These are phyloP conservation scores for Heliothis peltigera DNA, from an alignment of 2,888 invertebrate genomes.

Conservation along the genomic window DNA sequence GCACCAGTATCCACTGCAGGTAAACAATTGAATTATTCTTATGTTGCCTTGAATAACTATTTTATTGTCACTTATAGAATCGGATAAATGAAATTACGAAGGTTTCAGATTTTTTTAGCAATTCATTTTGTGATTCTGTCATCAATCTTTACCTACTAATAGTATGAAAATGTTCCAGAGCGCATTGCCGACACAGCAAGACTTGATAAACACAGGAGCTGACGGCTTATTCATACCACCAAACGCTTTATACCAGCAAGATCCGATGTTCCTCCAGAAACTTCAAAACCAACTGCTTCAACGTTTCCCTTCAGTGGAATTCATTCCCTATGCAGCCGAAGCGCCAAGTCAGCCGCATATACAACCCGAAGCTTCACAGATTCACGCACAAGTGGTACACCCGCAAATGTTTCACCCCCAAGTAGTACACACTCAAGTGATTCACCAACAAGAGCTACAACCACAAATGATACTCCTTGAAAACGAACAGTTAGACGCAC, in stretches of 20 bases:
- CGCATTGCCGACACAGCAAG: constrained; percentile 76
- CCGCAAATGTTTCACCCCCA: constrained; percentile 61
- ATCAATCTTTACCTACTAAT: too few species aligned
- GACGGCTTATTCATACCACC: constrained; percentile 82
- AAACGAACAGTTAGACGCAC: constrained; percentile 75
- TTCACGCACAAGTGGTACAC: constrained; percentile 68
- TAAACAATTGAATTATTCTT: constrained; percentile 39
- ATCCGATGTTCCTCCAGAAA: constrained; percentile 85
- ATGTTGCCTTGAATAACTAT: neutral
- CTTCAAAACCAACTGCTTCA: constrained; percentile 82
- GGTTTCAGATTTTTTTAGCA: too few species aligned
- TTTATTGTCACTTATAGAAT: neutral
- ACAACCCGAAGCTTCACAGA: constrained; percentile 58
- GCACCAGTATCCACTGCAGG: constrained; percentile 75
- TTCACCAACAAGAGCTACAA: constrained; percentile 58
- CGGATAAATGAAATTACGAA: too few species aligned
- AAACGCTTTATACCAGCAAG: constrained; percentile 87
- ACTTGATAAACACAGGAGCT: constrained; percentile 76
- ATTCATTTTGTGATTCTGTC: too few species aligned
- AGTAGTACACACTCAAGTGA: constrained; percentile 47
- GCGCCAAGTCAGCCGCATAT: constrained; percentile 60
- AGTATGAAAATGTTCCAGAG: constrained; percentile 44
- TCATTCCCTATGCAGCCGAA: constrained; percentile 83
- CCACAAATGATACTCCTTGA: constrained; percentile 73
- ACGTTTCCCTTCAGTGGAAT: constrained; percentile 81